Conservation (phyloP, 2,888 invertebrate genomes). For the Balanococcus diminutus region DNA sequence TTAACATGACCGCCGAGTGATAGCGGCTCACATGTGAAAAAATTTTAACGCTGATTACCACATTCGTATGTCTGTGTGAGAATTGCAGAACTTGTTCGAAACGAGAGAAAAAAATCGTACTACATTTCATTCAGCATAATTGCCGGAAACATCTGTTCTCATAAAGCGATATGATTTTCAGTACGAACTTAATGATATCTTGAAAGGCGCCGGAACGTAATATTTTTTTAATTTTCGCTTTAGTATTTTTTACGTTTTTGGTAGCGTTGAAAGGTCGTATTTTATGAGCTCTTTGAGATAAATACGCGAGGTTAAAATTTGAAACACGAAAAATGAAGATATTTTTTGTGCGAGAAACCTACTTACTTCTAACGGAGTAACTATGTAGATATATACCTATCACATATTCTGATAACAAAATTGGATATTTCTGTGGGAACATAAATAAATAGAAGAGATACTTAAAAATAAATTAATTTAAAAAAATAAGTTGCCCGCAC, state of each 20-base stretch:
- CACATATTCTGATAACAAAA: too few species aligned
- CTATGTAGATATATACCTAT: too few species aligned
- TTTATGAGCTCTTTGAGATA: neutral
- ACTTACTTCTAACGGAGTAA: too few species aligned
- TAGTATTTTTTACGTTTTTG: neutral
- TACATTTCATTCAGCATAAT: conserved; percentile 34
- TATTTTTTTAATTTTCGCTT: conserved; percentile 14
- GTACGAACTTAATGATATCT: neutral
- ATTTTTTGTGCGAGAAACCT: neutral
- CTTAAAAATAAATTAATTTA: too few species aligned
- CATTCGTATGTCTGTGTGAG: conserved; percentile 1
- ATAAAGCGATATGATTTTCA: conserved; percentile 10
- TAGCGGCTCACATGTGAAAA: conserved; percentile 35
- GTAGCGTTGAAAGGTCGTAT: conserved; percentile 2
- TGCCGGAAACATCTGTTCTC: conserved; percentile 33
- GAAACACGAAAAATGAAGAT: neutral
- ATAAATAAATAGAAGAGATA: too few species aligned
- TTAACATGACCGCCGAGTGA: conserved; percentile 18
- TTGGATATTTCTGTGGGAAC: too few species aligned
- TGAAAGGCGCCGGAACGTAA: conserved; percentile 7
- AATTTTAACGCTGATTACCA: conserved; percentile 26
- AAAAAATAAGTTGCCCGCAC: too few species aligned
- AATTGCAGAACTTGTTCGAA: conserved; percentile 20
- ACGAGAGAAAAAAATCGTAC: neutral
- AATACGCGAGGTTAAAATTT: neutral